A percentile compares a stretch with the other conserved stretches of the same genome.
phyloP scores from a whole-genome alignment of 2,888 invertebrate species.

The Phorcus lineatus region DNA sequence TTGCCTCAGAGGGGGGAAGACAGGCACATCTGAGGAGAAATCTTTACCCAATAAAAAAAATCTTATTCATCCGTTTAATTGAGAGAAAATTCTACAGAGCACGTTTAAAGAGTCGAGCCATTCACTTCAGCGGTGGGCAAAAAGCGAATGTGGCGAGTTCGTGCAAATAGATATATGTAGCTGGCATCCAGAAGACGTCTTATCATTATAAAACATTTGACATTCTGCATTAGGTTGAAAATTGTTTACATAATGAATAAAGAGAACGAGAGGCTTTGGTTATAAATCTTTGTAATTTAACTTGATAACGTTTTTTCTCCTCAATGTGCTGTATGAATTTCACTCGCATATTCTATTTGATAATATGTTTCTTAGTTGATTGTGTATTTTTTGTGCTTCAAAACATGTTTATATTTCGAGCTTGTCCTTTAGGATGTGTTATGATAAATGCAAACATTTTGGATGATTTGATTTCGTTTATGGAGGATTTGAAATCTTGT shows the following conservation, averaged over 20 bases:
- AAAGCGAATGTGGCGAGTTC: not conserved
- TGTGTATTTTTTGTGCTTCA: too few species aligned
- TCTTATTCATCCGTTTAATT: not conserved
- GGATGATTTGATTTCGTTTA: too few species aligned
- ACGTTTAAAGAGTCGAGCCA: not conserved
- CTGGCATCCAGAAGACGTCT: not conserved
- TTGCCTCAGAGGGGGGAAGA: not conserved
- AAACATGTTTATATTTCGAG: too few species aligned
- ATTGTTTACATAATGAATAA: not conserved
- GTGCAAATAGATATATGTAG: not conserved
- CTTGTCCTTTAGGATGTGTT: too few species aligned
- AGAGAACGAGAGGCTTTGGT: too few species aligned
- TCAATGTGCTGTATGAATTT: too few species aligned
- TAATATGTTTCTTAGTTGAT: too few species aligned
- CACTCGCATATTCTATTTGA: too few species aligned
- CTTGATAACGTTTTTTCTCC: too few species aligned
- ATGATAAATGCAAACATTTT: too few species aligned
- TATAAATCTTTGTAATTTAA: too few species aligned
- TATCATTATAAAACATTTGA: conserved; percentile 7
- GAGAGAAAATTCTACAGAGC: not conserved
- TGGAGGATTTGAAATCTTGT: too few species aligned
- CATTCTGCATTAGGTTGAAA: not conserved
- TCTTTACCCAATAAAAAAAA: not conserved
- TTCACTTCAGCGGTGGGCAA: not conserved
- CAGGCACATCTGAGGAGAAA: not conserved